Base-by-base conservation (phyloP, 2,113 vertebrate species). In the Corythornis vintsioides region DNA sequence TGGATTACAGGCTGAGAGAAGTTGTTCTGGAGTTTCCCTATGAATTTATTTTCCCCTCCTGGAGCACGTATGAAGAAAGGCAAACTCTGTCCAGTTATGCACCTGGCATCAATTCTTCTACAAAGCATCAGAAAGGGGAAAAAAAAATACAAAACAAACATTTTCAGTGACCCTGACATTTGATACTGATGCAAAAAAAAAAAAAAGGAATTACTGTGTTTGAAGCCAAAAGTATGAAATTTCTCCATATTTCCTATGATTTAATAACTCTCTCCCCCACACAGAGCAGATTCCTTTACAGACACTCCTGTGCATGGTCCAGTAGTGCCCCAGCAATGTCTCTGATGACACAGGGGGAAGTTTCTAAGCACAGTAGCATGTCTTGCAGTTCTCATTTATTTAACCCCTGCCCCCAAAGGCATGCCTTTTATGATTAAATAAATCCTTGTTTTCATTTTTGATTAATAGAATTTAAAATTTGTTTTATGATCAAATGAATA, bases 151-250 rank as follows among this genome's bases (percentile, higher is more conserved):
- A 47, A 47, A 87, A 86, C 38, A 10, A 91, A 71, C 69, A 73
- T 95, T 96, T 94, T 86, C 92, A 94, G 90, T 75, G 86, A 94
- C 92, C 95, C 92, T 96, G 96, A 95, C 85, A 94, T 86, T 90
- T 91, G 92, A 94, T 95, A 95, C 75, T 83, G 84, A 95, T 90
- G 90, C 70, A 84, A 93, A 94, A 88, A 86, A 84, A 93, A 94
- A 88, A 86, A 57, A 94, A 88, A 95, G 80, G 85, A 93, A 86
- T 78, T 75, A 56, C 61, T 40, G 69, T 3, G 4, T 74, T 85
- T 65, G 83, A 83, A 93, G 90, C 52, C 74, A 75, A 86, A 96
- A 90, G 67, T 67, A 53, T 73, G 42, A 86, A 56, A 69, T 91
- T 96, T 89, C 91, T 94, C 77, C 83, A 69, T 93, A 89, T 91